phyloP scores from a whole-genome alignment of 2,113 vertebrate genomes.

The Pluvialis apricaria region DNA sequence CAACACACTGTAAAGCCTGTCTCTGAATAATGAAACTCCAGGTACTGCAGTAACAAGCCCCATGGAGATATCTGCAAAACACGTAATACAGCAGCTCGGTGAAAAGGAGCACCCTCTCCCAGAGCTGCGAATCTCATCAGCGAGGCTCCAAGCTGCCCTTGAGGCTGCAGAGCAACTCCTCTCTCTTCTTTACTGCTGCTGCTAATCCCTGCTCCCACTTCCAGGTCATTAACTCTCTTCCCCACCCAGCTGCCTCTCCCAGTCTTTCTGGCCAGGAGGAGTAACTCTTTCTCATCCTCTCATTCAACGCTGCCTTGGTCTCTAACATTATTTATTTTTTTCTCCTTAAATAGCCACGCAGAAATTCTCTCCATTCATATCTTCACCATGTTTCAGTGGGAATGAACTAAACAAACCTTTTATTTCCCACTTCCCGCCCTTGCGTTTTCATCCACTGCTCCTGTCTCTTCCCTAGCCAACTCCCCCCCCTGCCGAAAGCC shows the following conservation, averaged over 20 bases:
- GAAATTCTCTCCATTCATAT: background rate
- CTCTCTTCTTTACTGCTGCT: background rate
- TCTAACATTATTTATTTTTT: background rate
- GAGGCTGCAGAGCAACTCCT: slow-evolving; percentile 20
- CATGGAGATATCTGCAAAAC: slow-evolving; percentile 11
- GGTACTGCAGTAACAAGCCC: slow-evolving; percentile 38
- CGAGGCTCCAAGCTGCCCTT: background rate
- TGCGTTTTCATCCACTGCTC: background rate
- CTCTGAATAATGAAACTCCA: slow-evolving; percentile 42
- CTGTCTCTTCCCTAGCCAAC: background rate
- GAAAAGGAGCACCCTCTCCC: background rate
- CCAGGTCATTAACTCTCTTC: slow-evolving; percentile 59
- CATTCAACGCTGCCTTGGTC: background rate
- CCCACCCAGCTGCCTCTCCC: slow-evolving; percentile 46
- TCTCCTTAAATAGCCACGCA: background rate
- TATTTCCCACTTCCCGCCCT: background rate
- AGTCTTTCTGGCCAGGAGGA: slow-evolving; percentile 33
- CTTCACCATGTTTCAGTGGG: background rate
- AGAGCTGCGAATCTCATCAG: slow-evolving; percentile 2
- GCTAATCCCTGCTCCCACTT: slow-evolving; percentile 45
- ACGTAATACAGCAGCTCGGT: background rate
- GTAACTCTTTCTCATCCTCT: slow-evolving; percentile 23
- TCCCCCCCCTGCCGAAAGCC: background rate
- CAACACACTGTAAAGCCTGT: background rate
- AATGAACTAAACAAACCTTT: background rate